Evolutionary conservation across 2,797 vertebrate genomes (phyloP), one percentile per base, ranked within the genome.

Genomic region (Thripadectes ignobilis): DNA sequence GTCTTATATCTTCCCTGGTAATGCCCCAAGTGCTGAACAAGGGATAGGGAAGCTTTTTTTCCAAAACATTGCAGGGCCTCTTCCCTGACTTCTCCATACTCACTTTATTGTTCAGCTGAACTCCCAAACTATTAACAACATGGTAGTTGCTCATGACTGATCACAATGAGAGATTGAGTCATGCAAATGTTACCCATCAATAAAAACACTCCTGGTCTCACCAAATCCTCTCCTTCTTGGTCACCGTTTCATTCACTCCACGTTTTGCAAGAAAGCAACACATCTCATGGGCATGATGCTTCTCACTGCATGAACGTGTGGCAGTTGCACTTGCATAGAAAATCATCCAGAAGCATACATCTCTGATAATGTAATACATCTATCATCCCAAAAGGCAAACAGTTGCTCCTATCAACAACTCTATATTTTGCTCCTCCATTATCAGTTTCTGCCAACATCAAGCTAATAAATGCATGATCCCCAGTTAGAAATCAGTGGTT

Each of bases 321-420:
- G 62, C 84, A 93, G 71, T 82, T 76, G 45, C 69, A 39, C n/a
- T 86, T 69, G 12, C 73, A 81, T 0, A 61, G 26, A 91, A 78
- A 85, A 49, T 24, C 38, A 38, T 46, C 57, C 80, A 71, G 52
- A 81, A 59, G 22, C 26, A 5, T 24, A 43, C 38, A 54, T 18
- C n/a, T 79, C 52, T 46, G 46, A 58, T 76, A 91, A 76, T 26
- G 20, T 20, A 93, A 49, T 43, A 63, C 45, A 57, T 63, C 52
- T 84, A 43, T 76, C 51, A 65, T 89, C 73, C 51, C 77, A 76
- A 88, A 94, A 93, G 54, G 48, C 89, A 87, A 84, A 83, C 76
- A 88, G 8, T 61, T 89, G 48, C 24, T 86, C 38, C 49, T 71
- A 51, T 74, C 39, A 66, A 59, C 49, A 79, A 54, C 41, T 63